Percentiles rank a stretch among this genome's conserved stretches.
Conservation (phyloP, 2,113 vertebrate genomes). For the Sciurus niger region DNA sequence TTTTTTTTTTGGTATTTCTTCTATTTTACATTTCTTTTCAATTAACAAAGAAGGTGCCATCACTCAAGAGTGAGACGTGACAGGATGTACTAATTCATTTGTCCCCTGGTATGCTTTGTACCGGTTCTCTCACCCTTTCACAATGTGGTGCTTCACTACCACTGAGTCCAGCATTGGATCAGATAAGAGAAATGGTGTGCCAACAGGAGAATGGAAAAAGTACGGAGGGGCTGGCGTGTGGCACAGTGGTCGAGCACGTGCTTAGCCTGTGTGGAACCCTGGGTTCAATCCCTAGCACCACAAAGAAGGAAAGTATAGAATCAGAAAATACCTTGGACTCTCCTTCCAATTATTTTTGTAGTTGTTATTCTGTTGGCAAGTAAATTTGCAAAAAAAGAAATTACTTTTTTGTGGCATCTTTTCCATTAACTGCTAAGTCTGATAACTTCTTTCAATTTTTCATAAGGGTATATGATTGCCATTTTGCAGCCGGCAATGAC, state of each 20-base stretch:
- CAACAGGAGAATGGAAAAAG: not conserved
- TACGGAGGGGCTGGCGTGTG: not conserved
- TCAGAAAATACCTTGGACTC: not conserved
- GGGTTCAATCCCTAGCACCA: not conserved
- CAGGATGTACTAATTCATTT: conserved; percentile 48
- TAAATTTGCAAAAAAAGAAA: conserved; percentile 38
- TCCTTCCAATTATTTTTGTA: not conserved
- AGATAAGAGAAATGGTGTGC: not conserved
- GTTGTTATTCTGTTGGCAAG: conserved; percentile 21
- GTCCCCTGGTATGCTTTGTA: conserved; percentile 21
- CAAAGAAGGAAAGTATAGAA: not conserved
- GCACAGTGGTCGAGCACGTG: not conserved
- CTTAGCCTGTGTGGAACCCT: not conserved
- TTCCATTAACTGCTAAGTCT: conserved; percentile 63
- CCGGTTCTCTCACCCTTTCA: not conserved
- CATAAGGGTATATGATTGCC: conserved; percentile 31
- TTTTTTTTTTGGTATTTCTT: conserved; percentile 5
- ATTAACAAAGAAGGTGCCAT: conserved; percentile 51
- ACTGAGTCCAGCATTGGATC: not conserved
- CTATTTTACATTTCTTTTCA: conserved; percentile 75
- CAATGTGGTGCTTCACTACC: not conserved
- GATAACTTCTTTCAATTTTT: conserved; percentile 70
- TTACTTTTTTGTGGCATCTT: conserved; percentile 42
- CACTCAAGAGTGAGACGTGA: conserved; percentile 61
- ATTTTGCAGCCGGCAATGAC: conserved; percentile 66